A percentile compares a stretch with the other conserved stretches of the same genome.
Conservation (phyloP, 2,797 vertebrate genomes). For the Falco berigora region DNA sequence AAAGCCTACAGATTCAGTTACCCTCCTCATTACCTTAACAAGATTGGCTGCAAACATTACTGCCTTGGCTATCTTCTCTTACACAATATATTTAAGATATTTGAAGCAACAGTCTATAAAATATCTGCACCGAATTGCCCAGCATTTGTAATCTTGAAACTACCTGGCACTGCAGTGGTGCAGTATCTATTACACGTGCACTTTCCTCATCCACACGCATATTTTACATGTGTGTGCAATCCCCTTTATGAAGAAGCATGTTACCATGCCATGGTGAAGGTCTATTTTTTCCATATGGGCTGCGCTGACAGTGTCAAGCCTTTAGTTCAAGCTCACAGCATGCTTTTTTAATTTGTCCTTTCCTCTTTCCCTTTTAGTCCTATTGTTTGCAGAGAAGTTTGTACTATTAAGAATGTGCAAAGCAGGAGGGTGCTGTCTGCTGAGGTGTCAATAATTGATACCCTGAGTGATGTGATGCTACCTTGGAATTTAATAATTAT, state of each 20-base stretch:
- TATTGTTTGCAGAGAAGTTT: not conserved
- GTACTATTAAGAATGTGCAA: not conserved
- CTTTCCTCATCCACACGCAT: not conserved
- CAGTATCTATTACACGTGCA: not conserved
- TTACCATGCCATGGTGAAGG: not conserved
- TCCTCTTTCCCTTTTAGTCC: not conserved
- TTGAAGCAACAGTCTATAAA: not conserved
- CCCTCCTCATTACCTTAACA: not conserved
- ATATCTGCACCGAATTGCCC: not conserved
- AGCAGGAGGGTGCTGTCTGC: not conserved
- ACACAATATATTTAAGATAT: not conserved
- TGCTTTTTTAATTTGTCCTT: slow-evolving; percentile 23
- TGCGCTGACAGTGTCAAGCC: not conserved
- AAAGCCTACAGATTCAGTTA: not conserved
- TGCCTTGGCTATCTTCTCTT: not conserved
- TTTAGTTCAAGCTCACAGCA: not conserved
- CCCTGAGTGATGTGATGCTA: not conserved
- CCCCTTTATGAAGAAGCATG: not conserved
- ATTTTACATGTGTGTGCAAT: not conserved
- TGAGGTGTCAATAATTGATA: not conserved
- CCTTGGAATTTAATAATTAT: not conserved
- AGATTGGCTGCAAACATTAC: not conserved
- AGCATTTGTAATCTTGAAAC: not conserved
- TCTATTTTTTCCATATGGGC: slow-evolving; percentile 42
- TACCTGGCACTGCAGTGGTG: not conserved